A percentile compares a stretch with the other conserved stretches of the same genome.
Evolutionary conservation across 2,888 invertebrate species (phyloP).

Genomic region (Augochlorella aurata): DNA sequence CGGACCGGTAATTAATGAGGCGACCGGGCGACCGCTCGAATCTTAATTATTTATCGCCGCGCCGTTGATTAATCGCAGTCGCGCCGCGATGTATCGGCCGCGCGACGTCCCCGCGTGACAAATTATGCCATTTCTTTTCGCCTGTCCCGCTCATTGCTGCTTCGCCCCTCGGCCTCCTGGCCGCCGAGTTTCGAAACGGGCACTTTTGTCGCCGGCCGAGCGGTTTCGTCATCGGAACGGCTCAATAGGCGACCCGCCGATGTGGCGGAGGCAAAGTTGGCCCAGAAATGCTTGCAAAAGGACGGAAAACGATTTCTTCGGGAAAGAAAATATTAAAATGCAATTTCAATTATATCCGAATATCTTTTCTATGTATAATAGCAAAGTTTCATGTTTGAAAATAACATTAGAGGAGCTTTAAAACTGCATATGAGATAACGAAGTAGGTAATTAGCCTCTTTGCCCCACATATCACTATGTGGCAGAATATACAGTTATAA

Average conservation of each 20-base stretch:
- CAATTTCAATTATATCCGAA: no score
- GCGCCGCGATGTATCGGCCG: conserved; percentile 61
- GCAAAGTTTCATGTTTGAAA: no score
- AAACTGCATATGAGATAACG: no score
- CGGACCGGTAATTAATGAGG: conserved; percentile 66
- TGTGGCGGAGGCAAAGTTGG: no score
- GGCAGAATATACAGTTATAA: no score
- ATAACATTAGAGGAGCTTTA: no score
- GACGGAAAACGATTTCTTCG: no score
- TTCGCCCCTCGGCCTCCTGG: conserved; percentile 30
- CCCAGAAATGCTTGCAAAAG: no score
- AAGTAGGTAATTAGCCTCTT: no score
- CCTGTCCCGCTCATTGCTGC: conserved; percentile 36
- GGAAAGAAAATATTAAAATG: no score
- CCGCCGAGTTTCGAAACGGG: conserved; percentile 48
- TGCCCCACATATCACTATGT: no score
- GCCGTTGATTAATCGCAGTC: conserved; percentile 67
- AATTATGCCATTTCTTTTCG: conserved; percentile 62
- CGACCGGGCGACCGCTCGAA: conserved; percentile 59
- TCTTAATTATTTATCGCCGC: conserved; percentile 71
- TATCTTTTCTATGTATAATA: no score
- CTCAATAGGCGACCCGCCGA: neutral
- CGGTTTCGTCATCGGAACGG: conserved; percentile 25
- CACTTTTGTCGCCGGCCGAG: neutral
- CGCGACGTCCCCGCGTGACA: conserved; percentile 62